Evolutionary conservation across 2,888 invertebrate genomes (phyloP).

Genomic region (Copidosoma aretas): DNA sequence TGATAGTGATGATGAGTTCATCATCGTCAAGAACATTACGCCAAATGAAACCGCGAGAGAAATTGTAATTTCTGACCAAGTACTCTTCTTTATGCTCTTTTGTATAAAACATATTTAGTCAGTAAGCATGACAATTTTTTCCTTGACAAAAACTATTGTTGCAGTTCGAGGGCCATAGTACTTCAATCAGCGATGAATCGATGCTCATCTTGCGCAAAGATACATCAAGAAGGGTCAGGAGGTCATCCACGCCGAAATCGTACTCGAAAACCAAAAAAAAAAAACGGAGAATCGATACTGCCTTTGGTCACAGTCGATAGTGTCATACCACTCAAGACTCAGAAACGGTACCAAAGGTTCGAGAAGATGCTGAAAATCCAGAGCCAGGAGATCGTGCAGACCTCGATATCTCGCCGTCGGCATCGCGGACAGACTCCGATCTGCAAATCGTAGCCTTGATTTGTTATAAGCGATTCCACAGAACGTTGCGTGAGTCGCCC

Average conservation of each 20-base stretch:
- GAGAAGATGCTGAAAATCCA: slow-evolving; percentile 47
- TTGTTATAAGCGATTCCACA: slow-evolving; percentile 45
- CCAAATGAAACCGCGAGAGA: not conserved
- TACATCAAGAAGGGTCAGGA: not conserved
- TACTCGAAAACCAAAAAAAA: not conserved
- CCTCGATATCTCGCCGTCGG: slow-evolving; percentile 20
- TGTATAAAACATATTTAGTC: too few species aligned
- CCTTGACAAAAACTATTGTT: too few species aligned
- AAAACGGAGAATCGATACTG: too few species aligned
- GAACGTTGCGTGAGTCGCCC: slow-evolving; percentile 47
- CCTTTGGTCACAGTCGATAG: slow-evolving; percentile 25
- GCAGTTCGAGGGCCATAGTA: too few species aligned
- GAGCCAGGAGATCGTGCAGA: slow-evolving; percentile 46
- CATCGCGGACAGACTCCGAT: slow-evolving; percentile 25
- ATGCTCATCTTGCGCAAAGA: not conserved
- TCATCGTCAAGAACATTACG: slow-evolving; percentile 19
- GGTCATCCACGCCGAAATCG: not conserved
- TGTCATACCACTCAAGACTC: slow-evolving; percentile 25
- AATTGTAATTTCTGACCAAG: not conserved
- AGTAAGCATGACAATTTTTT: too few species aligned
- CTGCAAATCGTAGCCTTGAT: slow-evolving; percentile 37
- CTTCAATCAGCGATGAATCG: slow-evolving; percentile 8
- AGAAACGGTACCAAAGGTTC: slow-evolving; percentile 36
- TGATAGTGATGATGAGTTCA: slow-evolving; percentile 54
- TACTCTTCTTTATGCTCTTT: not conserved